A percentile compares a stretch with the other conserved stretches of the same genome.
Evolutionary conservation across 1,140 invertebrate species (phyloP).

Genomic region (Carcinoscorpius rotundicauda): DNA sequence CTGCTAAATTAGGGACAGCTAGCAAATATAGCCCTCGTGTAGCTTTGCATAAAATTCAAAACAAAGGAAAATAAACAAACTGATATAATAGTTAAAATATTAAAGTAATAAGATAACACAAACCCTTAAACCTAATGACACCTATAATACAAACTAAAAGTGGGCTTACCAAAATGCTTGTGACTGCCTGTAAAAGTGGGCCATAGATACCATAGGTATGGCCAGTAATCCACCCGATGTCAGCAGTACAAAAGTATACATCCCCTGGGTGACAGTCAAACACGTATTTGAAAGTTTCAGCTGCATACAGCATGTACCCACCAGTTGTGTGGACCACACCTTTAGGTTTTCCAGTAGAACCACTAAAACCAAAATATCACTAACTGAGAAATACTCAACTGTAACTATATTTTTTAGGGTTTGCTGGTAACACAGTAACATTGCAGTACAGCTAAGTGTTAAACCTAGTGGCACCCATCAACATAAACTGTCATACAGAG

Average conservation of each 20-base stretch:
- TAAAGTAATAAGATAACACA: no score
- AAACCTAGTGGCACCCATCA: no score
- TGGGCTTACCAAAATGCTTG: constrained; percentile 39
- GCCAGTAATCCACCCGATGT: constrained; percentile 96
- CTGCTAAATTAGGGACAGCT: no score
- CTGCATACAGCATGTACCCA: constrained; percentile 84
- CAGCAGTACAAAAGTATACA: constrained; percentile 98
- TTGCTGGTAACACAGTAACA: not conserved
- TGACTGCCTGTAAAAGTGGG: constrained; percentile 83
- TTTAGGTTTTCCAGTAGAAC: constrained; percentile 95
- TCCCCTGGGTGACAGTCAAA: constrained; percentile 88
- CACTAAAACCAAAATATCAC: constrained; percentile 38
- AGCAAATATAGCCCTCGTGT: no score
- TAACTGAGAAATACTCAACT: no score
- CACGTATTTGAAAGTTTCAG: constrained; percentile 82
- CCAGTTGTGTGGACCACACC: constrained; percentile 88
- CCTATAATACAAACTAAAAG: not conserved
- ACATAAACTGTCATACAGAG: no score
- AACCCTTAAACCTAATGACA: no score
- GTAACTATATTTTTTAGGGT: not conserved
- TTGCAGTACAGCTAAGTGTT: no score
- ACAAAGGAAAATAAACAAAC: no score
- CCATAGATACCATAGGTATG: constrained; percentile 95
- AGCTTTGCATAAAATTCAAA: no score
- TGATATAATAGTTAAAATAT: no score